phyloP scores from a whole-genome alignment of 2,113 vertebrate species.

The Zapornia atra region DNA sequence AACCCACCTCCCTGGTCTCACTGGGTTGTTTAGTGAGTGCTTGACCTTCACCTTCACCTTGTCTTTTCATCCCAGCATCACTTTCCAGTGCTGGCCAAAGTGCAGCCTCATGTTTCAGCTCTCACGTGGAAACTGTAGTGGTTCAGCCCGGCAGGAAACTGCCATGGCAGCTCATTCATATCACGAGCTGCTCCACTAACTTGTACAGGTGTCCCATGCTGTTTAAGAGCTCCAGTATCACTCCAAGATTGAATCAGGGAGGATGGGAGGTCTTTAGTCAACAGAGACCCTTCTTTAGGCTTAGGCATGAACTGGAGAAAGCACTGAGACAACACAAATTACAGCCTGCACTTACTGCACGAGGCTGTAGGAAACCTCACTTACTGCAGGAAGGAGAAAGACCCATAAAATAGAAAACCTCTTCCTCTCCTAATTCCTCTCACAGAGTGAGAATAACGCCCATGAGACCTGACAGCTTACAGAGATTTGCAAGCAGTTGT shows the following conservation, averaged over 20 bases:
- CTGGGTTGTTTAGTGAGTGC: neutral
- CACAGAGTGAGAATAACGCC: neutral
- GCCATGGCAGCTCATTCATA: neutral
- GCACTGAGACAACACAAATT: neutral
- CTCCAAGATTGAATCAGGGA: neutral
- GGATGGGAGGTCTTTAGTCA: neutral
- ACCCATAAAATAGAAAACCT: neutral
- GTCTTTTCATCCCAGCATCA: neutral
- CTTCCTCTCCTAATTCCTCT: neutral
- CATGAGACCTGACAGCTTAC: neutral
- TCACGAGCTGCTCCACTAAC: too few relatives aligned
- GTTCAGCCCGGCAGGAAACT: neutral
- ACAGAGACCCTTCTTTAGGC: neutral
- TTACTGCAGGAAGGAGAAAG: neutral
- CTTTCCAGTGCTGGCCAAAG: neutral
- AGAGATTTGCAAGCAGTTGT: neutral
- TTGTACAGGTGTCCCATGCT: too few relatives aligned
- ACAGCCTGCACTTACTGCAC: neutral
- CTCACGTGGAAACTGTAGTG: accelerated
- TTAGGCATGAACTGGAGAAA: neutral
- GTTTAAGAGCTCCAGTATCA: accelerated
- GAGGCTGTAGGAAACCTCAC: neutral
- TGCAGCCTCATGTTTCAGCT: neutral
- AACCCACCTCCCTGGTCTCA: neutral
- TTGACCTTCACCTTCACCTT: neutral